phyloP scores from a whole-genome alignment of 2,797 vertebrate genomes.

The Sphaeramia orbicularis region DNA sequence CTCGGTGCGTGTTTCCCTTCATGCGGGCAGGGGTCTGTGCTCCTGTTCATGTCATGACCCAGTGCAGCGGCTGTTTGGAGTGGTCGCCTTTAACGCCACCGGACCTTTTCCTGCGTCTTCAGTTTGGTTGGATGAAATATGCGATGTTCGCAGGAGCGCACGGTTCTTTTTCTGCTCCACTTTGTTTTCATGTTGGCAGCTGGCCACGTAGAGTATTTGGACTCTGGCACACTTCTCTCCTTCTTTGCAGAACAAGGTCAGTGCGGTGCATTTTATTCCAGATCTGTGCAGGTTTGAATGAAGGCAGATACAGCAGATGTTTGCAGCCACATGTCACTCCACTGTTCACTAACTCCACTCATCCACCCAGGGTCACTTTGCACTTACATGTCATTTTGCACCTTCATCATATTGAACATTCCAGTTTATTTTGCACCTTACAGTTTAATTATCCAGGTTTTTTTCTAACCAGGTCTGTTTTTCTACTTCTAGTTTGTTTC shows the following conservation, averaged over 20 bases:
- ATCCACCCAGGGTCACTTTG: too few relatives aligned
- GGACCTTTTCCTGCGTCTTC: constrained; percentile 54
- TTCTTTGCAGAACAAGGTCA: constrained; percentile 90
- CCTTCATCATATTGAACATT: too few relatives aligned
- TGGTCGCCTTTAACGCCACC: constrained; percentile 68
- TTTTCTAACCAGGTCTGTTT: too few relatives aligned
- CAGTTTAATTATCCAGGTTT: too few relatives aligned
- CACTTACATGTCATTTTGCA: too few relatives aligned
- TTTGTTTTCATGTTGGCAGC: constrained; percentile 82
- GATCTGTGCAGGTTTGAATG: constrained; percentile 11
- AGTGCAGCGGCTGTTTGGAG: constrained; percentile 59
- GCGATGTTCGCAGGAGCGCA: constrained; percentile 85
- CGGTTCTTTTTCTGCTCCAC: constrained; percentile 83
- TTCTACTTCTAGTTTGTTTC: too few relatives aligned
- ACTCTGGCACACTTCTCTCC: constrained; percentile 77
- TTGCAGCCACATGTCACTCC: too few relatives aligned
- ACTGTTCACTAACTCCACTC: too few relatives aligned
- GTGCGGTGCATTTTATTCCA: constrained; percentile 64
- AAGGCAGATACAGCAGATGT: neutral
- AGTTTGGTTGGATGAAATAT: constrained; percentile 86
- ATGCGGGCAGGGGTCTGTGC: constrained; percentile 47
- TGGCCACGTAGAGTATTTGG: constrained; percentile 78
- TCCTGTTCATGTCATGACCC: constrained; percentile 76
- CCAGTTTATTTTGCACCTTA: too few relatives aligned
- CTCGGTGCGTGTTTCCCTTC: constrained; percentile 51